phyloP scores from a whole-genome alignment of 1,140 invertebrate genomes.

The Olivierus martensii region DNA sequence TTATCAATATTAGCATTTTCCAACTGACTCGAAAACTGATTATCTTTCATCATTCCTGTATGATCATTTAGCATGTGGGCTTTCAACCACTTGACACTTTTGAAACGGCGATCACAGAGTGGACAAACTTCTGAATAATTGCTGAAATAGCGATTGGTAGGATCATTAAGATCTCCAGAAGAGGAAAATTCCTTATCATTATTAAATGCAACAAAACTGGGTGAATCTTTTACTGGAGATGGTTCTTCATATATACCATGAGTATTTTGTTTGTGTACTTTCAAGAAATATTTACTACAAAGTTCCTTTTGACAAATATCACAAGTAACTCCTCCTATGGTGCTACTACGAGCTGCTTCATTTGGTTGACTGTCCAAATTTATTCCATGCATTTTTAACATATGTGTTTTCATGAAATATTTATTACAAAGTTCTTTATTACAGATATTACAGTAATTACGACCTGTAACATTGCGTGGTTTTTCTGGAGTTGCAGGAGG shows the following conservation, averaged over 20 bases:
- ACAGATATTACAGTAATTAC: constrained; percentile 95
- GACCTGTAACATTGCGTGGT: constrained; percentile 24
- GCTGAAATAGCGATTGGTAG: constrained; percentile 47
- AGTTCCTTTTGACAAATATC: constrained; percentile 96
- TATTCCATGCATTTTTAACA: constrained; percentile 98
- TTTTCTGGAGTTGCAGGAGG: constrained; percentile 1
- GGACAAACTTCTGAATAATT: constrained; percentile 62
- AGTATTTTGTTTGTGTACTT: constrained; percentile 94
- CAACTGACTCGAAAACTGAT: background rate
- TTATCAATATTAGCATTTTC: background rate
- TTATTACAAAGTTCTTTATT: constrained; percentile 99
- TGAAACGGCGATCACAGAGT: constrained; percentile 71
- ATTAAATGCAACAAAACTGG: constrained; percentile 1
- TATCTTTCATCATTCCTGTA: constrained; percentile 2
- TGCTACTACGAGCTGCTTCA: constrained; percentile 57
- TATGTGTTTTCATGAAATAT: constrained; percentile 99
- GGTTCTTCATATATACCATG: constrained; percentile 76
- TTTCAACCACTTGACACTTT: constrained; percentile 77
- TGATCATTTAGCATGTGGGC: constrained; percentile 79
- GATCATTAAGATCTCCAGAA: constrained; percentile 26
- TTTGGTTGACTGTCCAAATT: constrained; percentile 46
- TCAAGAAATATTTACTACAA: constrained; percentile 92
- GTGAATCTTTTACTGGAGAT: constrained; percentile 14
- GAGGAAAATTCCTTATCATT: constrained; percentile 7
- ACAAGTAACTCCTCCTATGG: constrained; percentile 82